Evolutionary conservation across 2,113 vertebrate species (phyloP).

Genomic region (Cavia aperea): DNA sequence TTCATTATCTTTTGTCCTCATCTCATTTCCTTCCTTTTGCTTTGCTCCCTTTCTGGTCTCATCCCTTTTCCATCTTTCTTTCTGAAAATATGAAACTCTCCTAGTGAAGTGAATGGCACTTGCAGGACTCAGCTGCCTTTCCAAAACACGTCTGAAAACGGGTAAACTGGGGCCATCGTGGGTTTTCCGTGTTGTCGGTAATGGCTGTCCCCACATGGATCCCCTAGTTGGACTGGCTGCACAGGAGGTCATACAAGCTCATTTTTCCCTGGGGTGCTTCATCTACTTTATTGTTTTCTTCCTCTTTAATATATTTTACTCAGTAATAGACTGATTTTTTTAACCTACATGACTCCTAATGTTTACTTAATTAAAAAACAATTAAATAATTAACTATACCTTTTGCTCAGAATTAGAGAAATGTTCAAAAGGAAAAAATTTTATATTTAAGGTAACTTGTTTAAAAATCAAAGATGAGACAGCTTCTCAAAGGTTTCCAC

Average conservation of each 20-base stretch:
- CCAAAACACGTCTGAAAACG: conserved; percentile 72
- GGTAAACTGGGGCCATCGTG: conserved; percentile 75
- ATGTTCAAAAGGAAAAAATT: neutral
- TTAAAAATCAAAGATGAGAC: conserved; percentile 4
- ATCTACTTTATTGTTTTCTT: conserved; percentile 74
- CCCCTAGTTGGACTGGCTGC: conserved; percentile 70
- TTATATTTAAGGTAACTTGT: neutral
- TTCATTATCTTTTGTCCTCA: neutral
- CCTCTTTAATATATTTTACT: conserved; percentile 69
- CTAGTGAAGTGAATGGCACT: conserved; percentile 68
- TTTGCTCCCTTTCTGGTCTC: neutral
- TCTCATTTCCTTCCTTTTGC: neutral
- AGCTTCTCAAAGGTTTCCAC: neutral
- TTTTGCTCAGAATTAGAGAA: conserved; percentile 11
- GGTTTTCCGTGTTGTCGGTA: conserved; percentile 76
- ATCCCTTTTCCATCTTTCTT: conserved; percentile 38
- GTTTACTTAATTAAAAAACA: conserved; percentile 38
- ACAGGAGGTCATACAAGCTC: conserved; percentile 76
- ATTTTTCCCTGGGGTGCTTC: conserved; percentile 74
- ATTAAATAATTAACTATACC: neutral
- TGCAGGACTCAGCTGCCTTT: conserved; percentile 68
- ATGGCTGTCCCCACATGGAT: conserved; percentile 67
- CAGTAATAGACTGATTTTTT: conserved; percentile 66
- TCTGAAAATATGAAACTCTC: conserved; percentile 68
- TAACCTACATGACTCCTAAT: conserved; percentile 64